Evolutionary conservation across 2,797 vertebrate genomes (phyloP).

Genomic region (Lepilemur septentrionalis): DNA sequence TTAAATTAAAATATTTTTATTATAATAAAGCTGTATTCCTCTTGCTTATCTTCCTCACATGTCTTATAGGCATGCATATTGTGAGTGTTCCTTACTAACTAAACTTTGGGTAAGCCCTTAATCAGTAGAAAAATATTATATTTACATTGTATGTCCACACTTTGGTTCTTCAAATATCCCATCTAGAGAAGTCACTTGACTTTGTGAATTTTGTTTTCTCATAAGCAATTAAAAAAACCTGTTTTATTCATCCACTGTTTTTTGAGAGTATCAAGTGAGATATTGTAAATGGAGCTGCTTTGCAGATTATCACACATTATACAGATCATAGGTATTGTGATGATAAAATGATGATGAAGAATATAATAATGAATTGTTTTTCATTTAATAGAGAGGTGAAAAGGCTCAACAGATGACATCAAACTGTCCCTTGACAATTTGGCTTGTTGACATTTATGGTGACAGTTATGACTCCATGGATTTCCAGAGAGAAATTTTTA

Average conservation of each 20-base stretch:
- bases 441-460: background rate
- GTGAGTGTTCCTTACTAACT: background rate
- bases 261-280: background rate
- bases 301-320: background rate
- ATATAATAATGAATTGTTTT: background rate
- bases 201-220: background rate
- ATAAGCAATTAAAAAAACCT: background rate
- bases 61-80: background rate
- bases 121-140: background rate
- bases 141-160: background rate
- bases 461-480: background rate
- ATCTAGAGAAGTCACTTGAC: background rate
- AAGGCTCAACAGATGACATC: background rate
- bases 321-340: background rate
- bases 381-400: background rate
- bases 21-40: background rate
- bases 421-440: background rate
- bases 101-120: background rate
- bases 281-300: background rate
- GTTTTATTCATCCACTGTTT: background rate
- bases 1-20: constrained; percentile 15
- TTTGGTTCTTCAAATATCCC: background rate
- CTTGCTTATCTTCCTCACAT: background rate
- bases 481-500: background rate
- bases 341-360: background rate